Evolutionary conservation across 1,140 invertebrate genomes (phyloP).

Genomic region (Euschistus heros): DNA sequence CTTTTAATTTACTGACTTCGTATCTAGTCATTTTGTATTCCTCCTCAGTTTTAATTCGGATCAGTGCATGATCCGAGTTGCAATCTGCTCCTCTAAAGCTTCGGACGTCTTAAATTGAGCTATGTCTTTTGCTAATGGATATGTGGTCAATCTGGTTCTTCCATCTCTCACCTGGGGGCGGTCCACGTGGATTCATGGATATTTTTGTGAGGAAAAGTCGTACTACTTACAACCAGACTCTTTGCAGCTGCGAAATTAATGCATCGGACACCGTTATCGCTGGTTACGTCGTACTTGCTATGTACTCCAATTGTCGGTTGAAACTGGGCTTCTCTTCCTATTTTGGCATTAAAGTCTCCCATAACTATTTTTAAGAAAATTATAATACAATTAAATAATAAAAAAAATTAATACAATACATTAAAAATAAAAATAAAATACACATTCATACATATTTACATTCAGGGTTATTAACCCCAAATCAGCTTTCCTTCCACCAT

Average conservation of each 20-base stretch:
- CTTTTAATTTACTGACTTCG: neutral
- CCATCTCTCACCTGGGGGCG: too few species aligned
- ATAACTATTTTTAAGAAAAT: slow-evolving; percentile 20
- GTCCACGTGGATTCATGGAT: too few species aligned
- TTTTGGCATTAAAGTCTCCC: neutral
- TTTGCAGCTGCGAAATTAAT: neutral
- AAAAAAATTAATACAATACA: too few species aligned
- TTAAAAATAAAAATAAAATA: too few species aligned
- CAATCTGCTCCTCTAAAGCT: neutral
- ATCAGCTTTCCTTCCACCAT: too few species aligned
- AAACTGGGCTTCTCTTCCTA: neutral
- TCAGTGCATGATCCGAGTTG: neutral
- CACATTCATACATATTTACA: too few species aligned
- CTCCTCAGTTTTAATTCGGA: neutral
- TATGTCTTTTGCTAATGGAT: neutral
- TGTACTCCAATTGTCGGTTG: neutral
- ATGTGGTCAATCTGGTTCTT: neutral
- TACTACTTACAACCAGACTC: too few species aligned
- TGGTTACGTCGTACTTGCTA: neutral
- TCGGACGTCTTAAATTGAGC: neutral
- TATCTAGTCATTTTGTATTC: neutral
- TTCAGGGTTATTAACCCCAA: too few species aligned
- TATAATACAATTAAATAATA: too few species aligned
- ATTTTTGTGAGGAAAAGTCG: too few species aligned
- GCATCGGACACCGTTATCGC: neutral